Conservation (phyloP, 2,797 vertebrate species). For the Acipenser oxyrinchus region DNA sequence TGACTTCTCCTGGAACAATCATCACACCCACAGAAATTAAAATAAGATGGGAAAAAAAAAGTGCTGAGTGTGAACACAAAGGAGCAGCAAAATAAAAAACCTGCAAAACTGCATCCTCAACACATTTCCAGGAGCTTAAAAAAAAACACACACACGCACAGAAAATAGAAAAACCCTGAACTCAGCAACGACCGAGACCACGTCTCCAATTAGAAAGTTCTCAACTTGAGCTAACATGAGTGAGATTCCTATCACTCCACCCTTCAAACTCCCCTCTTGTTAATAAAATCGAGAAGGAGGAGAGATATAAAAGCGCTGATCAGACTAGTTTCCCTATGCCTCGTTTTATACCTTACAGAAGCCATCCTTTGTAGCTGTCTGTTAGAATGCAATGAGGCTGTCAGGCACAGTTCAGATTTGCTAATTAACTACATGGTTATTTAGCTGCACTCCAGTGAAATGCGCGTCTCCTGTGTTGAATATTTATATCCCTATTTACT, state of each 20-base stretch:
- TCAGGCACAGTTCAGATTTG: constrained; percentile 9
- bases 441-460: neutral
- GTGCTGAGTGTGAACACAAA: constrained; percentile 60
- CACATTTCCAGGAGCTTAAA: constrained; percentile 63
- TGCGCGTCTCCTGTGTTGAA: constrained; percentile 35
- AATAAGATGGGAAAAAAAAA: constrained; percentile 45
- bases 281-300: constrained; percentile 36
- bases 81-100: constrained; percentile 30
- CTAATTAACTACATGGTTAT: constrained; percentile 1
- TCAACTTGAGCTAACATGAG: constrained; percentile 56
- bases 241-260: constrained; percentile 34
- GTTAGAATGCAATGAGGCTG: constrained; percentile 43
- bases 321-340: constrained; percentile 42
- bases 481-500: constrained; percentile 51
- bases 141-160: constrained; percentile 43
- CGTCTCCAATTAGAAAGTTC: constrained; percentile 62
- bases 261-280: constrained; percentile 47
- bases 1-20: constrained; percentile 68
- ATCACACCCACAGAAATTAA: constrained; percentile 62
- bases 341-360: constrained; percentile 50
- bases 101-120: constrained; percentile 55
- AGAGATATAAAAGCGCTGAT: constrained; percentile 43
- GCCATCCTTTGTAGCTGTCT: constrained; percentile 36
- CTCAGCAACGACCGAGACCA: constrained; percentile 67
- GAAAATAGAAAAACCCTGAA: constrained; percentile 47